These are phyloP conservation scores for Aethes cnicana DNA, from an alignment of 2,888 invertebrate genomes.

Conservation along the genomic window DNA sequence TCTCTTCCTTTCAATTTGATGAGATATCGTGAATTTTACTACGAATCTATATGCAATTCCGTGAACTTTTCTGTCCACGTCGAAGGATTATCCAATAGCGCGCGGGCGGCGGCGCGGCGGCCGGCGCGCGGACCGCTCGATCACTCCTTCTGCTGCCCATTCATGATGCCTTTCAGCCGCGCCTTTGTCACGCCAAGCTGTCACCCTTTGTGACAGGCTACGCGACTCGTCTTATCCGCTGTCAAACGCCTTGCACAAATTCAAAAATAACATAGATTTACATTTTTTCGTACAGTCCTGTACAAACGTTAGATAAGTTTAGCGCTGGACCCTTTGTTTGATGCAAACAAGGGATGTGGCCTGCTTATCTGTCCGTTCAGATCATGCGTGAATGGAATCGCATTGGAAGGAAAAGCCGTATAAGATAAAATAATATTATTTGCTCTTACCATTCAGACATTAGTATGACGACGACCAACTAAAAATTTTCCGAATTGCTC, in stretches of 20 bases:
- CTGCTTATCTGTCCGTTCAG: conserved; percentile 66
- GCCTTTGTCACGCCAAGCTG: conserved; percentile 61
- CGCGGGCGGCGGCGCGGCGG: conserved; percentile 35
- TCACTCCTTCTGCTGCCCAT: conserved; percentile 78
- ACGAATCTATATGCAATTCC: too few species aligned
- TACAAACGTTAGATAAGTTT: conserved; percentile 77
- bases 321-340: conserved; percentile 72
- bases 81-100: conserved; percentile 60
- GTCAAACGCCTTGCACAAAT: conserved; percentile 82
- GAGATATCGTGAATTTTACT: too few species aligned
- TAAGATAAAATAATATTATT: conserved; percentile 36
- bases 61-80: conserved; percentile 39
- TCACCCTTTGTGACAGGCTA: conserved; percentile 69
- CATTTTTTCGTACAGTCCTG: conserved; percentile 68
- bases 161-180: conserved; percentile 74
- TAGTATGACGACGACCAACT: too few species aligned
- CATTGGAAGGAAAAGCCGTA: conserved; percentile 41
- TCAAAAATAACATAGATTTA: conserved; percentile 75
- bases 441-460: conserved; percentile 16
- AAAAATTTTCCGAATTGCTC: too few species aligned
- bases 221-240: conserved; percentile 65
- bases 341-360: conserved; percentile 75
- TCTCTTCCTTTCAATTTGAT: too few species aligned
- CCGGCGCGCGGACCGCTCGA: conserved; percentile 56
- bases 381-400: conserved; percentile 55